Evolutionary conservation across 1,140 invertebrate genomes (phyloP), one percentile per base, ranked within the genome.

Genomic region (Macrocentrus cingulum): DNA sequence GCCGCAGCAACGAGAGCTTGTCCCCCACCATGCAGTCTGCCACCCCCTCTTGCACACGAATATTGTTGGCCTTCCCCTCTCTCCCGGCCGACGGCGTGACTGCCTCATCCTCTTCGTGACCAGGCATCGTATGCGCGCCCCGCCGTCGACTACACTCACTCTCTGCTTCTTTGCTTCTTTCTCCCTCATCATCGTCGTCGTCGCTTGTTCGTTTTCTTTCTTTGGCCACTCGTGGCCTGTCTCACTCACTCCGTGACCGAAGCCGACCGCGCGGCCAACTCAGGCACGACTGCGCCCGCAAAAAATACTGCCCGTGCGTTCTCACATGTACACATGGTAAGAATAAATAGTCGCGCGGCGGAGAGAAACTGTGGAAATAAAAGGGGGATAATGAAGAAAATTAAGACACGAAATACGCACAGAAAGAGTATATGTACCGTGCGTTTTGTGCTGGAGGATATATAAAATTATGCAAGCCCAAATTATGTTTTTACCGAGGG

Each of bases 241-340:
- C 49, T 19, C 37, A 36, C 53, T 44, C 41, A 37, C 54, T 50
- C 60, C 62, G 64, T 63, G 66, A 69, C 58, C 62, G 67, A 66
- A 66, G 62, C 46, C 66, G 65, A 68, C 57, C 66, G 66, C 60
- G 51, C 66, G 65, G 64, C 65, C 71, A 67, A 69, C 71, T 69
- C 72, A 64, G 58, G 59, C 69, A 68, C 69, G 63, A 67, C 50
- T 54, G 44, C 51, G 50, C 60, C 60, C 52, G 67, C 65, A 68
- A 72, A 71, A 68, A 70, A 70, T 61, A 67, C 62, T 64, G 63
- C 60, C 62, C 60, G 55, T 68, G 67, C 65, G 66, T 71, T 71
- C 64, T 68, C 62, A 63, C 62, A 69, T 65, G 66, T 56, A 64
- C 66, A 41, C 25, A 23, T 29, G 50, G 34, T 39, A 48, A 29